A percentile compares a stretch with the other conserved stretches of the same genome.
phyloP scores from a whole-genome alignment of 2,888 invertebrate genomes.

The Drosophila lutescens region DNA sequence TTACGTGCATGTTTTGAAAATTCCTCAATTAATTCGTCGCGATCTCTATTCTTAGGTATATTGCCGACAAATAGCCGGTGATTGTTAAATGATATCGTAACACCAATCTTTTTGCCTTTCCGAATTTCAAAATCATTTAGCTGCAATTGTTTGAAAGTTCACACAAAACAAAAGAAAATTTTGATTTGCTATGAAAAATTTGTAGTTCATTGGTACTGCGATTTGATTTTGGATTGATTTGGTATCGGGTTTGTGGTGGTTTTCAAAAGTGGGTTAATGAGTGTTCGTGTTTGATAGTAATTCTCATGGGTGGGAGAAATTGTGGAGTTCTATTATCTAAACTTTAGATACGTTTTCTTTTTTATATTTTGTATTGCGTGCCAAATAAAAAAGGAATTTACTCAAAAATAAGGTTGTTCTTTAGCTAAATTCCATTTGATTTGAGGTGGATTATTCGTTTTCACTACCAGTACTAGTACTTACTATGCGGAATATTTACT shows the following conservation, averaged over 20 bases:
- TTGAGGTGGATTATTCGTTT: constrained; percentile 32
- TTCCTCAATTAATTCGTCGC: constrained; percentile 99
- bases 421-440: constrained; percentile 46
- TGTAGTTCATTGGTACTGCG: constrained; percentile 63
- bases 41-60: constrained; percentile 99
- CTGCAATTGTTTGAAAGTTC: constrained; percentile 93
- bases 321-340: constrained; percentile 39
- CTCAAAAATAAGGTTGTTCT: constrained; percentile 44
- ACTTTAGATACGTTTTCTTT: constrained; percentile 40
- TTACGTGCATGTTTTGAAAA: constrained; percentile 99
- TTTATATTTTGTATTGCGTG: constrained; percentile 63
- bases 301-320: constrained; percentile 33
- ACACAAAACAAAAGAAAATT: constrained; percentile 82
- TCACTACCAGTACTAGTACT: constrained; percentile 53
- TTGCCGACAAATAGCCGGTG: constrained; percentile 99
- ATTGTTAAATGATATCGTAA: constrained; percentile 99
- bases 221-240: constrained; percentile 50
- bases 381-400: constrained; percentile 78
- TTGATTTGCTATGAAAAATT: constrained; percentile 80
- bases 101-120: constrained; percentile 99
- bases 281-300: constrained; percentile 32
- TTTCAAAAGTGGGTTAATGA: constrained; percentile 20
- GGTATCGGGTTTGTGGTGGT: constrained; percentile 35
- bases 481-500: constrained; percentile 34
- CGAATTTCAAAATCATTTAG: constrained; percentile 99